phyloP scores from a whole-genome alignment of 92 coral and sea anemone species.

The Isaurus tuberculatus region DNA sequence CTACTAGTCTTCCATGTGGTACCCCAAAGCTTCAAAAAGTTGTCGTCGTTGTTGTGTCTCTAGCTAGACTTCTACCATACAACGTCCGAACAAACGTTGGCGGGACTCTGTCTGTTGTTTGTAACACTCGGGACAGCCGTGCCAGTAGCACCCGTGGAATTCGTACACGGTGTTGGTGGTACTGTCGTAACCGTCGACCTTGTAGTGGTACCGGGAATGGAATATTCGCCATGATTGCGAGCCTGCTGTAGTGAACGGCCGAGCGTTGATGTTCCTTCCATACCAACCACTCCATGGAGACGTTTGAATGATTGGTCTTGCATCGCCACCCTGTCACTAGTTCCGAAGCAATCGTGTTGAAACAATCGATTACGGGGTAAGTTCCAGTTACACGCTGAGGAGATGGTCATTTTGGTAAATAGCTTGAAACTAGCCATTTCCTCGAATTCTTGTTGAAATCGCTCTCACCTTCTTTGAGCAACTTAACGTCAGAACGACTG shows the following conservation, averaged over 20 bases:
- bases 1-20: background rate
- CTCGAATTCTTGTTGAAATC: background rate
- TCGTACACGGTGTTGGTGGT: background rate
- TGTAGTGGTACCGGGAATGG: background rate
- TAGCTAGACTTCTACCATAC: background rate
- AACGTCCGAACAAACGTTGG: background rate
- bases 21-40: background rate
- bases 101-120: background rate
- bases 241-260: background rate
- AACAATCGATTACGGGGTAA: background rate
- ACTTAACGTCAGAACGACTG: background rate
- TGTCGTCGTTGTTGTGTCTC: background rate
- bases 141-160: background rate
- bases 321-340: background rate
- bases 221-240: background rate
- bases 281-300: background rate
- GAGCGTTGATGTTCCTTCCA: background rate
- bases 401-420: background rate
- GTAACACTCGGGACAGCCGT: background rate
- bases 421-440: background rate
- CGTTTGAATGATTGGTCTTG: background rate
- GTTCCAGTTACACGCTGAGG: background rate
- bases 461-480: background rate
- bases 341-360: conserved; percentile 2
- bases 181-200: background rate